Evolutionary conservation across 92 coral and sea anemone genomes (phyloP).

Genomic region (Pocillopora grandis): DNA sequence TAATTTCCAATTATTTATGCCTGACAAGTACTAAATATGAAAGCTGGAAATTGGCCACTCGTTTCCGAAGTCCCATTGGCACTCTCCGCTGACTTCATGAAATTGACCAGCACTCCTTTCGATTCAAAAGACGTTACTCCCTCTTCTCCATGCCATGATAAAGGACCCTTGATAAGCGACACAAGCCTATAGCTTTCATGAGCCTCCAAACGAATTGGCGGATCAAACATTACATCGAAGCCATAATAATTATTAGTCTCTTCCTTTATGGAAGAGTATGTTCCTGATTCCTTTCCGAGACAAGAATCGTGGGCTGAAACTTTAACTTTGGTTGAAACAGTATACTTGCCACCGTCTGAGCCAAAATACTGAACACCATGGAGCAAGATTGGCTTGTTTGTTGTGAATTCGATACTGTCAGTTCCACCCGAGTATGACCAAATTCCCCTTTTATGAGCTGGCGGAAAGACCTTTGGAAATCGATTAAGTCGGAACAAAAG

Average conservation of each 20-base stretch:
- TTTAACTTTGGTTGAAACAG: too few species aligned
- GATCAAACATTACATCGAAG: slow-evolving; percentile 1
- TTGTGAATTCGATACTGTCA: too few species aligned
- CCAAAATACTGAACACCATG: too few species aligned
- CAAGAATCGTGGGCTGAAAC: too few species aligned
- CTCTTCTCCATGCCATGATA: neutral
- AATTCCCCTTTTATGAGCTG: too few species aligned
- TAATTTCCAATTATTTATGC: too few species aligned
- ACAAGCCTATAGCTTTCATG: neutral
- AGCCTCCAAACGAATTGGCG: neutral
- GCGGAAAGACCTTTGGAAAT: too few species aligned
- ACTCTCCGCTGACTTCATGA: neutral
- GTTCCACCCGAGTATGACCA: neutral
- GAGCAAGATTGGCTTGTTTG: too few species aligned
- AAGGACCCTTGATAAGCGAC: neutral
- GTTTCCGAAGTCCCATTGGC: neutral
- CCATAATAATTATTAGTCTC: neutral
- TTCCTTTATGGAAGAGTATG: neutral
- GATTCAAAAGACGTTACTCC: neutral
- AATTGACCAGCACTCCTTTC: neutral
- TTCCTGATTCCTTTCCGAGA: neutral
- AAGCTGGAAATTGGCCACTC: neutral
- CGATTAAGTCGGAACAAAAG: too few species aligned
- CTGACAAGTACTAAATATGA: neutral
- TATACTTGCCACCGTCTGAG: too few species aligned